Conservation (phyloP, 2,113 vertebrate species). For the Platanista minor region DNA sequence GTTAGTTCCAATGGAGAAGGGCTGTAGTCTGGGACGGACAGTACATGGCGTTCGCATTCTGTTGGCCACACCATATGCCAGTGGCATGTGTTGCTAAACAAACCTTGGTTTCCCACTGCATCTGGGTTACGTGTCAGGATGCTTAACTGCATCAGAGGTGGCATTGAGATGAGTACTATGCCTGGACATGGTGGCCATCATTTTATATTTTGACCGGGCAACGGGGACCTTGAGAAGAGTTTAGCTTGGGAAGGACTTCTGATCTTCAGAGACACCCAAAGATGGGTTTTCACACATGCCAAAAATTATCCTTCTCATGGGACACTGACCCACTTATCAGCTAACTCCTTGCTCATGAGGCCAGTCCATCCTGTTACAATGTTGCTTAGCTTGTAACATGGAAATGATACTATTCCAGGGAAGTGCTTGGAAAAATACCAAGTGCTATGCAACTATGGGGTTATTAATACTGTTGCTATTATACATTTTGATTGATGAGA, state of each 20-base stretch:
- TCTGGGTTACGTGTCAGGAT: background rate
- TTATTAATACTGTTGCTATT: constrained; percentile 19
- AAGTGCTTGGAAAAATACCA: constrained; percentile 19
- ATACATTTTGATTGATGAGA: constrained; percentile 26
- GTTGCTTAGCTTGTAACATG: background rate
- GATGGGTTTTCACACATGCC: background rate
- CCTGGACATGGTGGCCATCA: background rate
- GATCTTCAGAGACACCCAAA: background rate
- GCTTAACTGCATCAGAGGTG: background rate
- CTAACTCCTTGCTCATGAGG: background rate
- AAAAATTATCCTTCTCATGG: background rate
- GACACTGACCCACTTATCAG: background rate
- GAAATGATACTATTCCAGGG: constrained; percentile 21
- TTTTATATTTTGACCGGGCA: background rate
- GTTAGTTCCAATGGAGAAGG: background rate
- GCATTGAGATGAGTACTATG: rapidly evolving
- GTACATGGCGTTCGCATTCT: background rate
- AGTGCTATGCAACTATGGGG: background rate
- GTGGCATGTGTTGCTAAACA: background rate
- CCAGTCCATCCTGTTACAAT: background rate
- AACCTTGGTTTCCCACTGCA: background rate
- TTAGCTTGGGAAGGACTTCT: background rate
- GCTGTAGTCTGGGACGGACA: background rate
- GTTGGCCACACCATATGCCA: background rate
- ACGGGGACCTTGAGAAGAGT: background rate